phyloP scores from a whole-genome alignment of 2,888 invertebrate genomes.

The Drosophila diplacantha region DNA sequence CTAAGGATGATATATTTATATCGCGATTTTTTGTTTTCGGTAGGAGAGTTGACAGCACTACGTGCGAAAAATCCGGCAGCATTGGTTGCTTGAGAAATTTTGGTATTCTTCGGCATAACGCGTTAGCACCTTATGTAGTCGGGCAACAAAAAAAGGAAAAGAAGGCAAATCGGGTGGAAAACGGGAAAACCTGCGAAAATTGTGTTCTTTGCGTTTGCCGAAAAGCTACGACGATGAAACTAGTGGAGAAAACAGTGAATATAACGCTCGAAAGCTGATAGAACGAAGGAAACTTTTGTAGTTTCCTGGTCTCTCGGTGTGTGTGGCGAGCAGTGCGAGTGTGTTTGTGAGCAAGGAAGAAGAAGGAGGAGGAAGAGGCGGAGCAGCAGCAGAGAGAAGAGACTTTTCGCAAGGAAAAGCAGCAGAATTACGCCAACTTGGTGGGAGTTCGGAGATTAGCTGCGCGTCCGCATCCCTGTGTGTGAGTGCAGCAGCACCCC shows the following conservation, averaged over 20 bases:
- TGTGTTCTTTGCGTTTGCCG: slow-evolving; percentile 36
- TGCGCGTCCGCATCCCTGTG: slow-evolving; percentile 37
- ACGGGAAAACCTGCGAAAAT: slow-evolving; percentile 55
- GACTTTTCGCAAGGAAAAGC: slow-evolving; percentile 33
- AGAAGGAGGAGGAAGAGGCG: slow-evolving; percentile 26
- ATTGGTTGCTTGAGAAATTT: no score
- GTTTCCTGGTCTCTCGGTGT: slow-evolving; percentile 10
- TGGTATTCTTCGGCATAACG: no score
- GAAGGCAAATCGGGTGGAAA: slow-evolving; percentile 66
- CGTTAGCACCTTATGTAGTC: no score
- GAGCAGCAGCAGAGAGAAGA: slow-evolving; percentile 19
- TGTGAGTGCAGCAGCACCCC: slow-evolving; percentile 62
- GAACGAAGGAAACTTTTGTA: slow-evolving; percentile 10
- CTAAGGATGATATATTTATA: no score
- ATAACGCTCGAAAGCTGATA: slow-evolving; percentile 1
- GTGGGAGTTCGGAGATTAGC: slow-evolving; percentile 69
- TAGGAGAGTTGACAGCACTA: no score
- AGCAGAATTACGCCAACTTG: slow-evolving; percentile 61
- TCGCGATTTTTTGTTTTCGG: no score
- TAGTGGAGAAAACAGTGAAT: slow-evolving; percentile 4
- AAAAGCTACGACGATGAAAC: slow-evolving; percentile 13
- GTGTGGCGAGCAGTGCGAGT: slow-evolving; percentile 6
- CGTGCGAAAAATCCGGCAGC: no score
- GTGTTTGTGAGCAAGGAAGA: slow-evolving; percentile 22
- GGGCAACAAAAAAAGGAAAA: slow-evolving; percentile 22